Percentiles rank a stretch among this genome's conserved stretches.
These are phyloP conservation scores for Melieria omissa DNA, from an alignment of 2,888 invertebrate species.

Conservation along the genomic window DNA sequence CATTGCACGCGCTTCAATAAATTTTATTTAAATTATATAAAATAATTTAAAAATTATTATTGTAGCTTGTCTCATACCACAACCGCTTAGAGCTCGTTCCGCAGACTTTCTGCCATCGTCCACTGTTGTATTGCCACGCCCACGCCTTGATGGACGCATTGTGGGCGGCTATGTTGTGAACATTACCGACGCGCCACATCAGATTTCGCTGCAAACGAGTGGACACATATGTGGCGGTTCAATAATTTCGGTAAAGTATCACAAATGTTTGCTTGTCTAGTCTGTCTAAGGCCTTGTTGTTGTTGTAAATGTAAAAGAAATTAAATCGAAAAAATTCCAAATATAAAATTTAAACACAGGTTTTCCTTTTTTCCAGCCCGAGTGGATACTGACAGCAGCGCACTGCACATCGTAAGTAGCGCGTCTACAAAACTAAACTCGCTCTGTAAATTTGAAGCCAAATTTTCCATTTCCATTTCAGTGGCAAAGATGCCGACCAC, in stretches of 20 bases:
- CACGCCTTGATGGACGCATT: constrained; percentile 65
- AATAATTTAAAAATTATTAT: neutral
- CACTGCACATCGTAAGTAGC: constrained; percentile 64
- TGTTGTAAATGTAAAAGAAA: no score
- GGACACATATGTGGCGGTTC: constrained; percentile 66
- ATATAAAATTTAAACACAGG: no score
- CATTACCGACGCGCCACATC: constrained; percentile 65
- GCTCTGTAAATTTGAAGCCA: neutral
- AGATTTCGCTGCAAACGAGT: constrained; percentile 61
- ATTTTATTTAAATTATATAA: neutral
- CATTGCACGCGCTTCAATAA: neutral
- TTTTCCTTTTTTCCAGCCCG: constrained; percentile 32
- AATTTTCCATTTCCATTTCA: constrained; percentile 38
- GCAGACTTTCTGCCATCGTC: constrained; percentile 11
- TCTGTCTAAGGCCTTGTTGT: no score
- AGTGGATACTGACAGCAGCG: constrained; percentile 65
- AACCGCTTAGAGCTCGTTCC: constrained; percentile 45
- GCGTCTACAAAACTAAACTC: neutral
- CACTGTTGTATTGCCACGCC: constrained; percentile 40
- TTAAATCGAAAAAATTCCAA: no score
- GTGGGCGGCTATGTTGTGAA: constrained; percentile 64
- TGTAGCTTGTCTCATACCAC: constrained; percentile 53
- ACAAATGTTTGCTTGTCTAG: no score
- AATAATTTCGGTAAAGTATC: constrained; percentile 52
- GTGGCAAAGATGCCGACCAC: constrained; percentile 53